These are phyloP conservation scores for Melipona quadrifasciata DNA, from an alignment of 1,140 invertebrate species.

Conservation along the genomic window DNA sequence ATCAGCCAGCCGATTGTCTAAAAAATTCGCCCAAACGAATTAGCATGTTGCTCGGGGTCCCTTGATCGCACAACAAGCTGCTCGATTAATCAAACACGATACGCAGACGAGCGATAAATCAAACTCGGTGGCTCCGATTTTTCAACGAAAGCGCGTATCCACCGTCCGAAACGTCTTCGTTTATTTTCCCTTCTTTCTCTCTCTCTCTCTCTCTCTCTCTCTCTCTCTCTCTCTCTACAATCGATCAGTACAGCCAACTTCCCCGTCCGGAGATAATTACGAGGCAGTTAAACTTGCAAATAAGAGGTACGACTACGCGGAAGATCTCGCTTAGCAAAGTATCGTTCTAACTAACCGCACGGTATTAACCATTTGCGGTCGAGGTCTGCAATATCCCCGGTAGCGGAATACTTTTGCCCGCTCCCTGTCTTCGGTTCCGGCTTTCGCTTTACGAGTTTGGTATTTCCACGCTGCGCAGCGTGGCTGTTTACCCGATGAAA, in stretches of 20 bases:
- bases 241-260: not conserved
- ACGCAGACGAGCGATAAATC: slow-evolving; percentile 16
- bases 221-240: not conserved
- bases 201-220: not conserved
- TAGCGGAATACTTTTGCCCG: slow-evolving; percentile 12
- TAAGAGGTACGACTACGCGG: not conserved
- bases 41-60: not conserved
- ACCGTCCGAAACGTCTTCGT: not conserved
- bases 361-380: slow-evolving; percentile 43
- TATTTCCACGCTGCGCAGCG: not conserved
- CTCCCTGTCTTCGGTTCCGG: not conserved
- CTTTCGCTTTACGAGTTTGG: not conserved
- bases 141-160: not conserved
- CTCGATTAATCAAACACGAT: slow-evolving; percentile 28
- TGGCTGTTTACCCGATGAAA: not conserved
- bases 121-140: not conserved
- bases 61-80: not conserved
- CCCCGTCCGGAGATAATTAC: not conserved
- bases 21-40: not conserved
- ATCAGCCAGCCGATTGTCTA: not conserved
- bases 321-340: not conserved
- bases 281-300: slow-evolving; percentile 20
- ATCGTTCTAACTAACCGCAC: slow-evolving; percentile 28
- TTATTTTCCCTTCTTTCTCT: not conserved
- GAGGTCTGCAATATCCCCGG: slow-evolving; percentile 12